These are phyloP conservation scores for Prenolepis imparis DNA, from an alignment of 2,888 invertebrate genomes.

Conservation along the genomic window DNA sequence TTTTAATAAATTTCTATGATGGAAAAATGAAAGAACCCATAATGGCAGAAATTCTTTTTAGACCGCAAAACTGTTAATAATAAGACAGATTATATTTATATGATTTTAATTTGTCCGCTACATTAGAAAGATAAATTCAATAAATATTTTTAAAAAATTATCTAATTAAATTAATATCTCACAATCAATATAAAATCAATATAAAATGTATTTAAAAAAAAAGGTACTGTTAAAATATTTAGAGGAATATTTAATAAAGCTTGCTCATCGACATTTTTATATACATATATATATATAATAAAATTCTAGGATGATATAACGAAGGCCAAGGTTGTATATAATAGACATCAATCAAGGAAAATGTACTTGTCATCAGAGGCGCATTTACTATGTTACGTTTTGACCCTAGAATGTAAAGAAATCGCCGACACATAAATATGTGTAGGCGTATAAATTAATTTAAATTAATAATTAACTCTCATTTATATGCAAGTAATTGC, in stretches of 20 bases:
- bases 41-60: not conserved
- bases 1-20: not conserved
- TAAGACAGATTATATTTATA: not conserved
- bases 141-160: not conserved
- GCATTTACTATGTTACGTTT: not conserved
- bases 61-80: not conserved
- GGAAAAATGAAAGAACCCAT: not conserved
- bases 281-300: too few relatives aligned
- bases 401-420: not conserved
- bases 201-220: not conserved
- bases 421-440: not conserved
- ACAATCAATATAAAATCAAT: not conserved
- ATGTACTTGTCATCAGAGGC: not conserved
- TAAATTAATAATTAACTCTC: not conserved
- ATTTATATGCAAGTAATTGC: not conserved
- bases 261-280: not conserved
- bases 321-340: not conserved
- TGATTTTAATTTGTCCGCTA: not conserved
- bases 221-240: not conserved
- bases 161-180: not conserved
- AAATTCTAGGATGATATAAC: conserved; percentile 4
- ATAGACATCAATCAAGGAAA: conserved; percentile 1
- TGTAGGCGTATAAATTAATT: not conserved
- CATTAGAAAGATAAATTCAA: not conserved
- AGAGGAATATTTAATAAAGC: conserved; percentile 1